Conservation (phyloP, 2,797 vertebrate genomes). For the Rachycentron canadum region DNA sequence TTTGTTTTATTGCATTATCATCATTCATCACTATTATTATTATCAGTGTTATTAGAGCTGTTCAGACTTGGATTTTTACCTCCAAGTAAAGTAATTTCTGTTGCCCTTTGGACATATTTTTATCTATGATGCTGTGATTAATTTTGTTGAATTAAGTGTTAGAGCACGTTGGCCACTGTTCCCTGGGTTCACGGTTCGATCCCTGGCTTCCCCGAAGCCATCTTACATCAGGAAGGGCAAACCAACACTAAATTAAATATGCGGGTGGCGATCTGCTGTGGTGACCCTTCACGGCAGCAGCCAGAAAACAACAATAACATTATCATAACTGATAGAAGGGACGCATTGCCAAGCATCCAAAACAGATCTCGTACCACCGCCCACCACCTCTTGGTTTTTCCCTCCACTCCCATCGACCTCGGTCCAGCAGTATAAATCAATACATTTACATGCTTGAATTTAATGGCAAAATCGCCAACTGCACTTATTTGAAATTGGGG, state of each 20-base stretch:
- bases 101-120: not conserved
- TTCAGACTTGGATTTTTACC: not conserved
- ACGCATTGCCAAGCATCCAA: slow-evolving; percentile 7
- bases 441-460: slow-evolving; percentile 39
- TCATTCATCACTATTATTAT: not conserved
- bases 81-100: not conserved
- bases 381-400: not conserved
- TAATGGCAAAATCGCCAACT: slow-evolving; percentile 16
- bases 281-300: too few relatives aligned
- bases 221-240: too few relatives aligned
- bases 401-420: not conserved
- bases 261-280: too few relatives aligned
- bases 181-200: too few relatives aligned
- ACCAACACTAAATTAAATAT: too few relatives aligned
- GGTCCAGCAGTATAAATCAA: slow-evolving; percentile 41
- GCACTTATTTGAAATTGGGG: slow-evolving; percentile 21
- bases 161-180: too few relatives aligned
- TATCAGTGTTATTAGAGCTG: not conserved
- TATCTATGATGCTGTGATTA: not conserved
- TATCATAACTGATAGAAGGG: not conserved
- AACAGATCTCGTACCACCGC: slow-evolving; percentile 10
- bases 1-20: too few relatives aligned
- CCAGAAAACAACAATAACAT: not conserved
- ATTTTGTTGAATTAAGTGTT: too few relatives aligned
- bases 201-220: too few relatives aligned